phyloP scores from a whole-genome alignment of 1,140 invertebrate genomes.

The Samia ricini region DNA sequence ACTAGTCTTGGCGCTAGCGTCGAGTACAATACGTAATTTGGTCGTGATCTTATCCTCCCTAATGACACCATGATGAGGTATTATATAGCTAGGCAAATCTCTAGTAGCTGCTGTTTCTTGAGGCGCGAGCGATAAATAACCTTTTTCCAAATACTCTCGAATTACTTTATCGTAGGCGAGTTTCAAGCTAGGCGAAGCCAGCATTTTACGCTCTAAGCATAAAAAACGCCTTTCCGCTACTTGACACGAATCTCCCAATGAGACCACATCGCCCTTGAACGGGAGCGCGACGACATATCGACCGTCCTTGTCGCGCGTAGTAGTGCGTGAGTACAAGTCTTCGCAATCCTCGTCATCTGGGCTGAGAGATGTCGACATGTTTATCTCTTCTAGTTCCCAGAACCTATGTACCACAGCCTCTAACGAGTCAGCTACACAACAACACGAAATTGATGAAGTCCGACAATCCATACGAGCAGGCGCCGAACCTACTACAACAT shows the following conservation, averaged over 20 bases:
- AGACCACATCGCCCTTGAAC: conserved; percentile 7
- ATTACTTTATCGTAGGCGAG: not conserved
- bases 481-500: conserved; percentile 24
- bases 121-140: not conserved
- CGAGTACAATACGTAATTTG: not conserved
- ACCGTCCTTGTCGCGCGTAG: conserved; percentile 14
- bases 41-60: not conserved
- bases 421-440: conserved; percentile 5
- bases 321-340: conserved; percentile 15
- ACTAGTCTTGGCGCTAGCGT: conserved; percentile 4
- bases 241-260: conserved; percentile 10
- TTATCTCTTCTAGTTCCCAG: conserved; percentile 22
- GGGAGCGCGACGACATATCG: conserved; percentile 13
- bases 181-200: not conserved
- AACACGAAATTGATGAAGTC: not conserved
- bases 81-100: not conserved
- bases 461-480: conserved; percentile 4
- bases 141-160: conserved; percentile 2
- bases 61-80: not conserved
- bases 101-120: not conserved
- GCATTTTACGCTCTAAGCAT: conserved; percentile 2
- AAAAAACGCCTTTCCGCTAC: not conserved
- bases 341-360: conserved; percentile 19
- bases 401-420: conserved; percentile 10
- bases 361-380: conserved; percentile 1